Conservation (phyloP, 2,888 invertebrate genomes). For the Carabus problematicus region DNA sequence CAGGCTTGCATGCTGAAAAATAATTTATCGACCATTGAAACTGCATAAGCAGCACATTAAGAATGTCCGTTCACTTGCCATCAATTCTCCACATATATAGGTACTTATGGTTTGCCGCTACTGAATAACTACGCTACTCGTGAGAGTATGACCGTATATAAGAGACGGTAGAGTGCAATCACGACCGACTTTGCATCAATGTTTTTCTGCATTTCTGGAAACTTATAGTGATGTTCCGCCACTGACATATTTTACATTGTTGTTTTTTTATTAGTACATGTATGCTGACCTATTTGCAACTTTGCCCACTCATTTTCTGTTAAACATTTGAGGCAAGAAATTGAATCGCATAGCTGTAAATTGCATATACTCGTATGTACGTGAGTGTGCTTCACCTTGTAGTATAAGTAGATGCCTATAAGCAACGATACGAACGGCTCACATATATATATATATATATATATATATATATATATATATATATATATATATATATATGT, state of each 20-base stretch:
- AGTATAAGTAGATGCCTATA: too few relatives aligned
- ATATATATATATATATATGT: too few relatives aligned
- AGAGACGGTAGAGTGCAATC: too few relatives aligned
- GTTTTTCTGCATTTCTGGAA: too few relatives aligned
- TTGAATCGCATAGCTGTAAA: neutral
- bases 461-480: too few relatives aligned
- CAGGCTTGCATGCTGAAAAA: conserved; percentile 9
- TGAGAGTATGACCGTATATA: too few relatives aligned
- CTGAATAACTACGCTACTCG: neutral
- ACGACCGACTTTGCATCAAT: too few relatives aligned
- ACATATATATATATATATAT: too few relatives aligned
- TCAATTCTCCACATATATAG: conserved; percentile 6
- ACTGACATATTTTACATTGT: neutral
- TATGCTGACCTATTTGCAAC: conserved; percentile 1
- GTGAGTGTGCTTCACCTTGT: too few relatives aligned
- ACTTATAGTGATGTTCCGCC: neutral
- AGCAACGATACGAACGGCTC: too few relatives aligned
- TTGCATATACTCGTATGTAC: too few relatives aligned
- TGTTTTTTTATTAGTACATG: neutral
- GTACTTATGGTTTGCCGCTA: conserved; percentile 1
- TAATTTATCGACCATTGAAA: conserved; percentile 6
- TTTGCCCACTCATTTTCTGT: conserved; percentile 4
- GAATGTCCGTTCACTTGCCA: conserved; percentile 4
- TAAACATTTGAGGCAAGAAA: neutral
- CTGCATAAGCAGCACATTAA: conserved; percentile 13